A percentile compares a stretch with the other conserved stretches of the same genome.
Evolutionary conservation across 2,797 vertebrate species (phyloP).

Genomic region (Neosilurus hyrtlii): DNA sequence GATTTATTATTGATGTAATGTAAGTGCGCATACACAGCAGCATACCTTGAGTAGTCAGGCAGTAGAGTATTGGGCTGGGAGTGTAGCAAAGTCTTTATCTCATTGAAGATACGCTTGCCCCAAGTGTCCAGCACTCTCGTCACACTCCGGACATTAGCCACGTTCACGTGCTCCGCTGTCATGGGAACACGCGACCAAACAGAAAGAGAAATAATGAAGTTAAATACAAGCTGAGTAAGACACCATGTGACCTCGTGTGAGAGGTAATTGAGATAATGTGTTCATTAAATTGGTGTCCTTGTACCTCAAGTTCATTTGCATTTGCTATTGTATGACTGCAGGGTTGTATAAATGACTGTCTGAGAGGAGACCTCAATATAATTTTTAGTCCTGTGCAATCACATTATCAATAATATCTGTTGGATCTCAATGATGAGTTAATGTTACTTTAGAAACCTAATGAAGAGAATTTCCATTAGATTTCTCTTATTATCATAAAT

Average conservation of each 20-base stretch:
- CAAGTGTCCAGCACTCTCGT: constrained; percentile 76
- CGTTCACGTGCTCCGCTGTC: constrained; percentile 77
- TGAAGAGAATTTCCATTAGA: constrained; percentile 9
- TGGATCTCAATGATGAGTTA: neutral
- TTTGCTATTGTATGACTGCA: constrained; percentile 3
- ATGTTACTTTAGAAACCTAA: constrained; percentile 10
- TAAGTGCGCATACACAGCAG: neutral
- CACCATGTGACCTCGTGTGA: neutral
- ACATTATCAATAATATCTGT: neutral
- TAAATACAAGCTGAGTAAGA: neutral
- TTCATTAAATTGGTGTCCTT: constrained; percentile 22
- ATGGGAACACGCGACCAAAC: constrained; percentile 13
- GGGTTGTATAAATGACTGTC: neutral
- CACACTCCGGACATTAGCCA: constrained; percentile 75
- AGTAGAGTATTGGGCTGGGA: constrained; percentile 74
- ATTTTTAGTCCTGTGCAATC: constrained; percentile 11
- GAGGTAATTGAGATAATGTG: constrained; percentile 27
- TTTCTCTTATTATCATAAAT: constrained; percentile 4
- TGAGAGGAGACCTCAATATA: neutral
- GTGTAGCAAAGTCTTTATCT: constrained; percentile 76
- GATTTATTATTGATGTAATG: neutral
- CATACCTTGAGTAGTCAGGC: constrained; percentile 79
- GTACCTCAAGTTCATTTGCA: neutral
- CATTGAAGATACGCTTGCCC: constrained; percentile 78
- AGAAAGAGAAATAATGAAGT: constrained; percentile 29